These are phyloP conservation scores for Campoletis raptor DNA, from an alignment of 2,888 invertebrate species.

Conservation along the genomic window DNA sequence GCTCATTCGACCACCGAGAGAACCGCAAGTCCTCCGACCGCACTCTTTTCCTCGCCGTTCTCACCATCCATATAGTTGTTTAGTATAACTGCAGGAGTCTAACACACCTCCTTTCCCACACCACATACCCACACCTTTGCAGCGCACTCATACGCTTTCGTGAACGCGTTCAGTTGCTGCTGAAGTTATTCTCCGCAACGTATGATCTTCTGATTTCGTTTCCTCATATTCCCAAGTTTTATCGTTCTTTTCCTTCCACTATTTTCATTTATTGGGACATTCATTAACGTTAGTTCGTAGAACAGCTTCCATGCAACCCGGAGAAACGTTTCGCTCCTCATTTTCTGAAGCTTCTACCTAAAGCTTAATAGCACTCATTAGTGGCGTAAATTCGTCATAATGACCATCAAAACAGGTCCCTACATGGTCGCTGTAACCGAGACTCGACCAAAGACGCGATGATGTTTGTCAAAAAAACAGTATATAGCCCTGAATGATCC, in stretches of 20 bases:
- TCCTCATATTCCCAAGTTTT: slow-evolving; percentile 33
- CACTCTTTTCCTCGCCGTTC: slow-evolving; percentile 59
- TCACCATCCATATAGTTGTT: slow-evolving; percentile 55
- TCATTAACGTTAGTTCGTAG: not conserved
- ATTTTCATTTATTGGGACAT: slow-evolving; percentile 16
- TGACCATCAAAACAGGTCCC: not conserved
- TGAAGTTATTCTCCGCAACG: slow-evolving; percentile 6
- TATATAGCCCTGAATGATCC: too few relatives aligned
- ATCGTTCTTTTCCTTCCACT: slow-evolving; percentile 12
- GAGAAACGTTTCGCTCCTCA: not conserved
- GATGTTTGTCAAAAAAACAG: not conserved
- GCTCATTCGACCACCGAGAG: slow-evolving; percentile 52
- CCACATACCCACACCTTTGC: not conserved
- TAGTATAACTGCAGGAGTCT: slow-evolving; percentile 5
- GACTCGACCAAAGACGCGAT: not conserved
- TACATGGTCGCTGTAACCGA: not conserved
- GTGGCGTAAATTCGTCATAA: too few relatives aligned
- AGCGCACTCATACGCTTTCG: not conserved
- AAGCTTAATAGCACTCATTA: too few relatives aligned
- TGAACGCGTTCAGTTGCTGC: not conserved
- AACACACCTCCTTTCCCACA: slow-evolving; percentile 59
- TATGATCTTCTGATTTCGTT: slow-evolving; percentile 60
- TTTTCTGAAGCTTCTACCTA: not conserved
- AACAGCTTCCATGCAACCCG: not conserved
- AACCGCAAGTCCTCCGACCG: slow-evolving; percentile 54